Conservation (phyloP, 2,113 vertebrate genomes). For the Phasianus colchicus region DNA sequence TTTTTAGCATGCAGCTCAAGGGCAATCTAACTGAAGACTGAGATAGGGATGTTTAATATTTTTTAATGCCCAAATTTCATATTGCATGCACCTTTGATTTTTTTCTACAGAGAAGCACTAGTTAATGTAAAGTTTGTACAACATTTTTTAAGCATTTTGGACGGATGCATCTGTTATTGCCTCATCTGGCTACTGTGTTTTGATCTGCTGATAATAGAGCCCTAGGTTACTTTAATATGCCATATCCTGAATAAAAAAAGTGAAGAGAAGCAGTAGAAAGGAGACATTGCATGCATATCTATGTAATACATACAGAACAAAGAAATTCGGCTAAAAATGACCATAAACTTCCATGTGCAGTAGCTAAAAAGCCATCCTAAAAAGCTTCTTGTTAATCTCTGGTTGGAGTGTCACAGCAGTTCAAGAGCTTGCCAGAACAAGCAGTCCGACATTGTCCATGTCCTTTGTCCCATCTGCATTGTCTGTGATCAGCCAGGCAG, state of each 20-base stretch:
- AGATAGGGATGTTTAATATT: neutral
- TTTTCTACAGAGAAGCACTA: neutral
- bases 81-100: neutral
- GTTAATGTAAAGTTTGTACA: neutral
- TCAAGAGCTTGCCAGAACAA: neutral
- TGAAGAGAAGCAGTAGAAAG: neutral
- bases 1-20: conserved; percentile 28
- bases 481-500: neutral
- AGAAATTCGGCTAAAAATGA: neutral
- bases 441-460: neutral
- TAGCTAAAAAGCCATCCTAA: neutral
- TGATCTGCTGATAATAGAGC: conserved; percentile 25
- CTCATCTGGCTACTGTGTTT: conserved; percentile 19
- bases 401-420: neutral
- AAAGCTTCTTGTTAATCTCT: neutral
- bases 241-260: neutral
- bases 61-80: conserved; percentile 16
- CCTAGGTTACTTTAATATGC: conserved; percentile 17
- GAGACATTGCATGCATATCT: neutral
- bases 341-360: neutral
- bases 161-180: conserved; percentile 5
- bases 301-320: neutral
- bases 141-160: neutral
- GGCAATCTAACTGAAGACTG: neutral
- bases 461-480: neutral